Evolutionary conservation across 2,888 invertebrate genomes (phyloP).

Genomic region (Ryuthela nishihirai): DNA sequence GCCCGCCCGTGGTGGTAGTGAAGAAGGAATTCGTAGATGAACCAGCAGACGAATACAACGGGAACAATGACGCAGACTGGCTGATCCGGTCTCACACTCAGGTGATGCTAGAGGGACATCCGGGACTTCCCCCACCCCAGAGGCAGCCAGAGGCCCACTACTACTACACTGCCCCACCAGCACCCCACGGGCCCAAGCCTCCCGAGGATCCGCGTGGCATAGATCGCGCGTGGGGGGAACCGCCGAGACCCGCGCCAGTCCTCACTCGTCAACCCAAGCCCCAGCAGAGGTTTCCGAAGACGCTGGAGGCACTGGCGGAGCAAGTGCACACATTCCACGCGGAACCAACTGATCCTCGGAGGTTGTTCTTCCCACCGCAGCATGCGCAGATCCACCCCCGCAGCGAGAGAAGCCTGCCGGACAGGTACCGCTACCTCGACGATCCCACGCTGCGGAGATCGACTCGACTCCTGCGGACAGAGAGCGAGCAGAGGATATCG

Average conservation of each 20-base stretch:
- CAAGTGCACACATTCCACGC: constrained; percentile 60
- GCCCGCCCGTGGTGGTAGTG: constrained; percentile 83
- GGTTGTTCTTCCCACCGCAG: constrained; percentile 22
- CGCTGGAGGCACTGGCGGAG: constrained; percentile 84
- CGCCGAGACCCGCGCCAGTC: constrained; percentile 18
- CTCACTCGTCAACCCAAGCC: constrained; percentile 84
- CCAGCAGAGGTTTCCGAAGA: constrained; percentile 76
- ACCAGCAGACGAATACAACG: constrained; percentile 48
- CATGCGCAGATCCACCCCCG: constrained; percentile 20
- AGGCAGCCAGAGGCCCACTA: constrained; percentile 33
- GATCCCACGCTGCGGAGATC: constrained; percentile 45
- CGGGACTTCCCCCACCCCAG: constrained; percentile 14
- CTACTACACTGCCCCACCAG: constrained; percentile 41
- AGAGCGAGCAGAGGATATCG: constrained; percentile 74
- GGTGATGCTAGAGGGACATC: constrained; percentile 29
- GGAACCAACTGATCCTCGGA: constrained; percentile 24
- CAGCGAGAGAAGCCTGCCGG: constrained; percentile 44
- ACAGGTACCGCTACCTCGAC: constrained; percentile 44
- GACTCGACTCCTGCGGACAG: constrained; percentile 69
- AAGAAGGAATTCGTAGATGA: constrained; percentile 77
- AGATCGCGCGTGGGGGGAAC: constrained; percentile 26
- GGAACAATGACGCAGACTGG: constrained; percentile 42
- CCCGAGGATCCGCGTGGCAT: constrained; percentile 19
- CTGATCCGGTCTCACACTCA: constrained; percentile 19
- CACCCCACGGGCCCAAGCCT: constrained; percentile 41